Conservation (phyloP, 2,888 invertebrate genomes). For the Sisyra nigra region DNA sequence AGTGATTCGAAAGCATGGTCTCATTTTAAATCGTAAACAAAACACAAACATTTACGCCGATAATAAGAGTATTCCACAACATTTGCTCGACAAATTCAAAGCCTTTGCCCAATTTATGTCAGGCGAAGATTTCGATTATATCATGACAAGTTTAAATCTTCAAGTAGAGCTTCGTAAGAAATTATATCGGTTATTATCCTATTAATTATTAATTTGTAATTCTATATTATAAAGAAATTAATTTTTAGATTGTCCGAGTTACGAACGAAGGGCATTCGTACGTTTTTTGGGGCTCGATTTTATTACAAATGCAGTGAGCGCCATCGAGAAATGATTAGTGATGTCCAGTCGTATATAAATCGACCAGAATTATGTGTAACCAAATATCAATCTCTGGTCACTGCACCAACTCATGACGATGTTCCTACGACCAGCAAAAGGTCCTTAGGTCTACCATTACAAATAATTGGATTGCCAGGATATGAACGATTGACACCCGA, state of each 20-base stretch:
- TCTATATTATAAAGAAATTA: constrained; percentile 9
- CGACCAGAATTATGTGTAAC: constrained; percentile 16
- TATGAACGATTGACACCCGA: constrained; percentile 52
- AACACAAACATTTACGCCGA: constrained; percentile 43
- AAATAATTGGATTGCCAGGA: constrained; percentile 59
- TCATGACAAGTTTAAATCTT: constrained; percentile 59
- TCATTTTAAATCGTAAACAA: constrained; percentile 57
- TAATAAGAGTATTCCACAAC: constrained; percentile 45
- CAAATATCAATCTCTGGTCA: constrained; percentile 15
- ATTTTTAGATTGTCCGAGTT: constrained; percentile 40
- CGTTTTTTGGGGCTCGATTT: constrained; percentile 41
- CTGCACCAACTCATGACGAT: background rate
- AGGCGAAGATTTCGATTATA: constrained; percentile 55
- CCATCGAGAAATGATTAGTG: constrained; percentile 36
- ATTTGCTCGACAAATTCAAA: constrained; percentile 39
- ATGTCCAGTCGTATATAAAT: constrained; percentile 25
- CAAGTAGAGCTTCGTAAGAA: constrained; percentile 50
- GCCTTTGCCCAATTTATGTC: constrained; percentile 61
- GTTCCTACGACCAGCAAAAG: constrained; percentile 20
- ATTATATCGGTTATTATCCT: constrained; percentile 21
- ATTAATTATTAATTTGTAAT: constrained; percentile 28
- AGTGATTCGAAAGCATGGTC: constrained; percentile 61
- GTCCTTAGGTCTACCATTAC: constrained; percentile 36
- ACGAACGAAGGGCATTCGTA: constrained; percentile 52
- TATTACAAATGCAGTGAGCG: constrained; percentile 48